Conservation (phyloP, 2,888 invertebrate genomes). For the Tinea pellionella region DNA sequence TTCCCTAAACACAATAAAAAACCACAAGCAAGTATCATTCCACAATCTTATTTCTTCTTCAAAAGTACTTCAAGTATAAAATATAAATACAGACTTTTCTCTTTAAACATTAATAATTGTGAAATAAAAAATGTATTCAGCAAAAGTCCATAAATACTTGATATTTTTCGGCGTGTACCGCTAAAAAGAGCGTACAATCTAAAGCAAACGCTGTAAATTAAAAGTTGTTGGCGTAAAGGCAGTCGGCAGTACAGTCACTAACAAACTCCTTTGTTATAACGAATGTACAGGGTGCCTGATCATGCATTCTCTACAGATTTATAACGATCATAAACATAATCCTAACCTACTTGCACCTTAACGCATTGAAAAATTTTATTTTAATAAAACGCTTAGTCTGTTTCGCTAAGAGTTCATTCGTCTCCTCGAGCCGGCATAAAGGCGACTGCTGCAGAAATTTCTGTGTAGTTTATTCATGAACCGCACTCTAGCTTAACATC, state of each 20-base stretch:
- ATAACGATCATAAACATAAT: neutral
- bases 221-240: conserved; percentile 29
- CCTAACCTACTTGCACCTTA: no score
- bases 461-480: no score
- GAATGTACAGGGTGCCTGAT: neutral
- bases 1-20: neutral
- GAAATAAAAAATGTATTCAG: neutral
- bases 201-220: conserved; percentile 11
- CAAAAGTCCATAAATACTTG: conserved; percentile 5
- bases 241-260: conserved; percentile 34
- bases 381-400: no score
- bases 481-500: no score
- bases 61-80: neutral
- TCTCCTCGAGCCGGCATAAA: no score
- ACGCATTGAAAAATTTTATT: no score
- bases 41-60: neutral
- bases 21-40: neutral
- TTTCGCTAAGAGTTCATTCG: no score
- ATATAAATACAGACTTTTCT: neutral
- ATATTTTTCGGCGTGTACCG: conserved; percentile 1
- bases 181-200: neutral
- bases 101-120: neutral
- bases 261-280: conserved; percentile 44
- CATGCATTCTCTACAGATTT: neutral
- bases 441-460: no score